Base-by-base conservation (phyloP, 2,797 vertebrate species). In the Chanos chanos region DNA sequence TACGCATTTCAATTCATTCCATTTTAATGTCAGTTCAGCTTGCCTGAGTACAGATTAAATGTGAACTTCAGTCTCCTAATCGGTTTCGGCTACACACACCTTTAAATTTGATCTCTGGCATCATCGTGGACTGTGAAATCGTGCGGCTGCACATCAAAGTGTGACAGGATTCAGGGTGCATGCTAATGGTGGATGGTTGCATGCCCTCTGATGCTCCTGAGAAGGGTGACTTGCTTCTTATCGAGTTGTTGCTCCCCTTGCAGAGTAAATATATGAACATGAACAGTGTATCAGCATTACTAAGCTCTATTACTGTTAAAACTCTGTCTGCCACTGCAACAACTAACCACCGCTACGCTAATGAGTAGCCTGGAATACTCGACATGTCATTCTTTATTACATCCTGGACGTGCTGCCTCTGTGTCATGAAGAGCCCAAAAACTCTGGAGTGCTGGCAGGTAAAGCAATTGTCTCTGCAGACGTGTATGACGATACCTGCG, bases 61-160 rank as follows among this genome's bases (percentile, higher is more conserved):
- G 71, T 80, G 72, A 84, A 78, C 67, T 61, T 66, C 54, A 77
- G 72, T 85, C 76, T 75, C 56, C 77, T 86, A 83, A 85, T 86
- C 80, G 79, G 78, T 82, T 77, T 77, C 77, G 75, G 82, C 75
- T 76, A 73, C 71, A 72, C 79, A 75, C 80, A 83, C 83, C 83
- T 87, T 74, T 79, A 83, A 85, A 89, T 87, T 67, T 85, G 83
- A 89, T 88, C 84, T 77, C 76, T 81, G 78, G 78, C 80, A 83
- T 84, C 78, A 74, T 78, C 74, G 76, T 69, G 77, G 83, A 87
- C 82, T 86, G 83, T 89, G 87, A 90, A 90, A 88, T 89, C 82
- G 68, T 78, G 79, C 69, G 81, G 85, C 84, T 85, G 72, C 85
- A 86, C 85, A 86, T 89, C 85, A 88, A 85, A 84, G 87, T 83